Conservation (phyloP, 2,113 vertebrate genomes). For the Paedocypris sp. region DNA sequence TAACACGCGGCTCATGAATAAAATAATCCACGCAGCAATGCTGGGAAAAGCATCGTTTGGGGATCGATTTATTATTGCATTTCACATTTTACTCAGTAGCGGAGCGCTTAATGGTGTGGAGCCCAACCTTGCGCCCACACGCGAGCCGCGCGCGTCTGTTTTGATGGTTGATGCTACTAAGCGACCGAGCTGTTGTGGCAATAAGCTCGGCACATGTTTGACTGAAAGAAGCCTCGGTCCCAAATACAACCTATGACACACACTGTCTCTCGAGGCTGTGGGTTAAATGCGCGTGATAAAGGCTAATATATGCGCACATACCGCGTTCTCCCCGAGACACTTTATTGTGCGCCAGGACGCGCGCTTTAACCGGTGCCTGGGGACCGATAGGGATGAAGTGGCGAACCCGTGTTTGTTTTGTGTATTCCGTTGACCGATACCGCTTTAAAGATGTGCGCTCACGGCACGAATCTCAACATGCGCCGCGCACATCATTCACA, state of each 20-base stretch:
- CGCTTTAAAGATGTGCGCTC: neutral
- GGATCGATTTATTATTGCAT: conserved; percentile 44
- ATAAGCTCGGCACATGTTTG: conserved; percentile 23
- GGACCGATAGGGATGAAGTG: neutral
- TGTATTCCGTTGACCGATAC: neutral
- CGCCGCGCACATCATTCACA: neutral
- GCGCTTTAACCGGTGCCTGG: neutral
- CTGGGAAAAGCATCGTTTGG: conserved; percentile 28
- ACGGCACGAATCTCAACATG: neutral
- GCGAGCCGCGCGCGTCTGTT: conserved; percentile 22
- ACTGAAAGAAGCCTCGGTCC: conserved; percentile 16
- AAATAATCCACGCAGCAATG: conserved; percentile 43
- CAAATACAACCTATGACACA: neutral
- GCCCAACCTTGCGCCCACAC: conserved; percentile 48
- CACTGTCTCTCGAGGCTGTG: neutral
- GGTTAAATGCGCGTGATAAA: neutral
- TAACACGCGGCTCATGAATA: conserved; percentile 57
- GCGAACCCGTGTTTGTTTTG: neutral
- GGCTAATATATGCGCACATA: neutral
- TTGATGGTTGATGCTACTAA: conserved; percentile 27
- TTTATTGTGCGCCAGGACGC: conserved; percentile 14
- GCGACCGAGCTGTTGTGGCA: conserved; percentile 22
- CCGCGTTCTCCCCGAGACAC: neutral
- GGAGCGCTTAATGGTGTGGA: conserved; percentile 54
- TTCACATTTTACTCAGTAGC: conserved; percentile 35